Evolutionary conservation across 2,113 vertebrate genomes (phyloP).

Genomic region (Mionectes macconnelli): DNA sequence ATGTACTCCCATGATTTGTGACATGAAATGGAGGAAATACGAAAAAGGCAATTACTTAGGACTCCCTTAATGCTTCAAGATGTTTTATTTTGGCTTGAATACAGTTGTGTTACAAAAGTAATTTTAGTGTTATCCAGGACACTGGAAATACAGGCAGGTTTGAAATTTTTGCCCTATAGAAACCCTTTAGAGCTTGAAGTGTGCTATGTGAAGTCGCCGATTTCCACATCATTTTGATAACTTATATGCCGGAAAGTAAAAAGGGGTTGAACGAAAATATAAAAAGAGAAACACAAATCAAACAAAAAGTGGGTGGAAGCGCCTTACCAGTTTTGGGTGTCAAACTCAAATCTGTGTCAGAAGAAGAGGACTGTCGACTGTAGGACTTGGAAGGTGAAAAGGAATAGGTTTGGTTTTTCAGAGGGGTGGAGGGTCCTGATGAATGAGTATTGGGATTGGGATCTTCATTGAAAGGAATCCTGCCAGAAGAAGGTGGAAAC

Average conservation of each 20-base stretch:
- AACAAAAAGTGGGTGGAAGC: slow-evolving; percentile 74
- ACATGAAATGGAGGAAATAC: slow-evolving; percentile 69
- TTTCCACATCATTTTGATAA: slow-evolving; percentile 63
- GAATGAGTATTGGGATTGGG: slow-evolving; percentile 90
- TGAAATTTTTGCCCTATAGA: background rate
- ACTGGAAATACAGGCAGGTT: background rate
- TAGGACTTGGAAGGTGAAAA: slow-evolving; percentile 99
- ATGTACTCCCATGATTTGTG: background rate
- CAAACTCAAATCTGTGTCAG: slow-evolving; percentile 99
- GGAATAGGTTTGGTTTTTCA: slow-evolving; percentile 99
- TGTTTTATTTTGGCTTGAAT: background rate
- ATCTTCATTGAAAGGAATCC: slow-evolving; percentile 98
- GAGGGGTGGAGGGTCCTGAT: slow-evolving; percentile 98
- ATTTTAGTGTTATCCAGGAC: background rate
- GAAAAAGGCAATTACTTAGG: slow-evolving; percentile 23
- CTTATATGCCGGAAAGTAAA: slow-evolving; percentile 65
- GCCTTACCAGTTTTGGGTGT: slow-evolving; percentile 99
- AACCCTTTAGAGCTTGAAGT: slow-evolving; percentile 13
- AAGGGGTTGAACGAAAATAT: slow-evolving; percentile 69
- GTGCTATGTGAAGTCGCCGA: slow-evolving; percentile 10
- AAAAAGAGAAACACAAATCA: slow-evolving; percentile 63
- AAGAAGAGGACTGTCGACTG: slow-evolving; percentile 99
- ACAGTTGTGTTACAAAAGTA: background rate
- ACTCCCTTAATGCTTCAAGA: background rate
- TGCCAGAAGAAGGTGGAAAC: slow-evolving; percentile 97